These are phyloP conservation scores for Moxostoma hubbsi DNA, from an alignment of 2,797 vertebrate genomes.

Conservation along the genomic window DNA sequence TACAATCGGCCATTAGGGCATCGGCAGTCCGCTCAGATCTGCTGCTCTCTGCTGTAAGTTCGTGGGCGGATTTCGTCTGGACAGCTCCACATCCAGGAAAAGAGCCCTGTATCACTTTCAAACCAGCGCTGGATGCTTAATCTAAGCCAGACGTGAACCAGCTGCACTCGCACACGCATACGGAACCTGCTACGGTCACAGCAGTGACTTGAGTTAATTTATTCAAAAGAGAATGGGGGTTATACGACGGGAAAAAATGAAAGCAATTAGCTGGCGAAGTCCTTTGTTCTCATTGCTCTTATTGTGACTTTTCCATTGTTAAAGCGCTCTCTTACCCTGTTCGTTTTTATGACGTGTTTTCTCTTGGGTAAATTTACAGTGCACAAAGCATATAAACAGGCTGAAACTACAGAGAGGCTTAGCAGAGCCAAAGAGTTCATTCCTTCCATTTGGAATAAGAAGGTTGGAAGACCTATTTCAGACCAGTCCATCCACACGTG, in stretches of 20 bases:
- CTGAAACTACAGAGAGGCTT: slow-evolving; percentile 46
- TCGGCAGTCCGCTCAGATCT: neutral
- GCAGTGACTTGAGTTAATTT: slow-evolving; percentile 55
- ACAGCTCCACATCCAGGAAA: slow-evolving; percentile 44
- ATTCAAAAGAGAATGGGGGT: slow-evolving; percentile 30
- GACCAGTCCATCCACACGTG: slow-evolving; percentile 28
- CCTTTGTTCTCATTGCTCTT: slow-evolving; percentile 60
- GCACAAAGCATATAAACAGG: slow-evolving; percentile 63
- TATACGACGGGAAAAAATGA: slow-evolving; percentile 22
- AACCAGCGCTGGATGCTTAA: slow-evolving; percentile 48
- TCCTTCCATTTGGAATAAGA: slow-evolving; percentile 51
- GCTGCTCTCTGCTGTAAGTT: slow-evolving; percentile 14
- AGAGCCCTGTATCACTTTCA: slow-evolving; percentile 59
- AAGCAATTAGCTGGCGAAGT: slow-evolving; percentile 41
- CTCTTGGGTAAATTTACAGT: slow-evolving; percentile 59
- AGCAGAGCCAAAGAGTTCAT: slow-evolving; percentile 27
- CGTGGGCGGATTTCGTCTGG: slow-evolving; percentile 55
- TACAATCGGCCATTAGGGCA: slow-evolving; percentile 33
- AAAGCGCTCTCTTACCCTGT: slow-evolving; percentile 50
- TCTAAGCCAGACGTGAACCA: slow-evolving; percentile 57
- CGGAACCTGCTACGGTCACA: slow-evolving; percentile 54
- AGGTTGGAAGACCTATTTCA: slow-evolving; percentile 25
- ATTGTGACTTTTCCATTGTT: slow-evolving; percentile 62
- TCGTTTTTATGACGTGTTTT: slow-evolving; percentile 62
- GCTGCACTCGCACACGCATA: slow-evolving; percentile 46